Percentiles rank a stretch among this genome's conserved stretches.
phyloP scores from a whole-genome alignment of 1,140 invertebrate species.

The Physella acuta region DNA sequence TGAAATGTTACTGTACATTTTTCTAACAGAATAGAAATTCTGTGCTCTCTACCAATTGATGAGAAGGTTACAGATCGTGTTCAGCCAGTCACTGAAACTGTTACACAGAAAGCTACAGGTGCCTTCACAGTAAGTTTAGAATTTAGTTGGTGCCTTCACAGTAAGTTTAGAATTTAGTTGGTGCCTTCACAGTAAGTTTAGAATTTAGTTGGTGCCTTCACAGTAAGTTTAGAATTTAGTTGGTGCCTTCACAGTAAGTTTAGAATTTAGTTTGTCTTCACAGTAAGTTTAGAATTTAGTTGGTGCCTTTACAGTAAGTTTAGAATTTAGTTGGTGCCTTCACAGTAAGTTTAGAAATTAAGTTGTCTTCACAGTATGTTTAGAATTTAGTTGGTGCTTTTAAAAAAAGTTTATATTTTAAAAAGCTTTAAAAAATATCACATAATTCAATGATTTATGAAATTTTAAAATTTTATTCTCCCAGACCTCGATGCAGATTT shows the following conservation, averaged over 20 bases:
- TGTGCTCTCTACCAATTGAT: conserved; percentile 38
- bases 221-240: not conserved
- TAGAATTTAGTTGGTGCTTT: not conserved
- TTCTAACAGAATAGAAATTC: conserved; percentile 37
- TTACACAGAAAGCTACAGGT: conserved; percentile 41
- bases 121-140: conserved; percentile 22
- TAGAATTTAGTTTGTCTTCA: not conserved
- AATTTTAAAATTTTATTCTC: not conserved
- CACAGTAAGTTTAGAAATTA: conserved; percentile 25
- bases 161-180: not conserved
- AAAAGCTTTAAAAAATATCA: not conserved
- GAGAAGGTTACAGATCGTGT: conserved; percentile 22
- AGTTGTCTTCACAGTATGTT: not conserved
- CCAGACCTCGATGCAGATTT: conserved; percentile 20
- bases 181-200: too few relatives aligned
- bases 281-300: not conserved
- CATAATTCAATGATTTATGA: not conserved
- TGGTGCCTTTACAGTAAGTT: conserved; percentile 31
- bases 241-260: not conserved
- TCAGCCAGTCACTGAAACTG: conserved; percentile 35
- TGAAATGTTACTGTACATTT: too few relatives aligned
- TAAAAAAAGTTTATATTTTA: not conserved
- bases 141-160: not conserved
- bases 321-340: too few relatives aligned
- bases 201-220: not conserved